Conservation (phyloP, 64 coral and sea anemone genomes). For the Porites australiensis region DNA sequence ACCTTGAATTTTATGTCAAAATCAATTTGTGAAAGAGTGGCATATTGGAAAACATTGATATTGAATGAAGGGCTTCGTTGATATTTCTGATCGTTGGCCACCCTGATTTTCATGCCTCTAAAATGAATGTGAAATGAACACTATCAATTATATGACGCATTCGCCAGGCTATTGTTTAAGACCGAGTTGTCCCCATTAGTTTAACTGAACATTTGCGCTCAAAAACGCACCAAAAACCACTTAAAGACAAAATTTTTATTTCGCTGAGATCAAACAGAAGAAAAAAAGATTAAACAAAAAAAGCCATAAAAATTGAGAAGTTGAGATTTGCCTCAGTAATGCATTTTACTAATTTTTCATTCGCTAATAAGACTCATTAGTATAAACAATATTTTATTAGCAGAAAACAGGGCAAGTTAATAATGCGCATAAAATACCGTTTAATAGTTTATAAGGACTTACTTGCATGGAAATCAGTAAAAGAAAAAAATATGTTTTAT, state of each 20-base stretch:
- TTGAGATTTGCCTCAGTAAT: neutral
- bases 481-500: neutral
- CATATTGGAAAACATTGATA: conserved; percentile 35
- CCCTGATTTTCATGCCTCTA: neutral
- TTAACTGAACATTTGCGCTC: neutral
- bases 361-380: conserved; percentile 4
- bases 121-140: neutral
- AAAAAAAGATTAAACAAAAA: neutral
- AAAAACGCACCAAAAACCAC: neutral
- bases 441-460: neutral
- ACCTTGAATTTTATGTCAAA: conserved; percentile 58
- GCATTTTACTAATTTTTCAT: neutral
- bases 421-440: neutral
- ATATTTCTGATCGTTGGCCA: neutral
- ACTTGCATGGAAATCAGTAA: neutral
- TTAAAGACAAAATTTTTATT: neutral
- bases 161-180: neutral
- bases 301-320: neutral
- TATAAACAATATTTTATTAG: neutral
- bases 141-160: neutral
- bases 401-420: neutral
- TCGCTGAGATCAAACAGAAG: neutral
- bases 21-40: conserved; percentile 26
- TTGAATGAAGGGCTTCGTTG: neutral
- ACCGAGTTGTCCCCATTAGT: neutral